phyloP scores from a whole-genome alignment of 2,888 invertebrate species.

The Byasa hedistus region DNA sequence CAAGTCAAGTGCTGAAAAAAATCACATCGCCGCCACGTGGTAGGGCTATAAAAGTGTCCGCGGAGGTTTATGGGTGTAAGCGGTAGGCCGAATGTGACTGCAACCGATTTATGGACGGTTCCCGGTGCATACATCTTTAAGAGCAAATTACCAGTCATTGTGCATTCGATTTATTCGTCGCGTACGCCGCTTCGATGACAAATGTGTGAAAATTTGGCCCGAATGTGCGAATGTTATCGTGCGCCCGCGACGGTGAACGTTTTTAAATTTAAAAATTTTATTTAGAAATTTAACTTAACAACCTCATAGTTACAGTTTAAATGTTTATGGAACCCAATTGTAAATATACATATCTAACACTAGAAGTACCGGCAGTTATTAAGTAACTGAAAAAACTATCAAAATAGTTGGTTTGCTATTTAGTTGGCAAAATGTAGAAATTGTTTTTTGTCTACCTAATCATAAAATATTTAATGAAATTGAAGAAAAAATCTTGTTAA shows the following conservation, averaged over 20 bases:
- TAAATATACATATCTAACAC: not conserved
- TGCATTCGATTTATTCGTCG: slow-evolving; percentile 71
- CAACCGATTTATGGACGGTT: slow-evolving; percentile 70
- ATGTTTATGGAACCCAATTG: not conserved
- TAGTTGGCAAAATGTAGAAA: too few relatives aligned
- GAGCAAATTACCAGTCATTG: slow-evolving; percentile 79
- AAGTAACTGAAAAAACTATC: too few relatives aligned
- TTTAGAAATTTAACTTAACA: not conserved
- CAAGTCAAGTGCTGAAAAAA: slow-evolving; percentile 74
- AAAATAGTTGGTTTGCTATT: too few relatives aligned
- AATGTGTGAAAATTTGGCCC: slow-evolving; percentile 66
- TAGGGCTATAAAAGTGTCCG: slow-evolving; percentile 77
- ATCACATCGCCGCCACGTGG: slow-evolving; percentile 71
- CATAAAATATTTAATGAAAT: too few relatives aligned
- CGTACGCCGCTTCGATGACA: slow-evolving; percentile 59
- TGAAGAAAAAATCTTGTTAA: too few relatives aligned
- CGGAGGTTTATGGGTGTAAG: slow-evolving; percentile 76
- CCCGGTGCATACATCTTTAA: slow-evolving; percentile 75
- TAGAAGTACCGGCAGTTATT: too few relatives aligned
- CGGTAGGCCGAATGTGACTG: slow-evolving; percentile 77
- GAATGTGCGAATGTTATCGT: slow-evolving; percentile 40
- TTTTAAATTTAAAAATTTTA: not conserved
- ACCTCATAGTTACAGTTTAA: not conserved
- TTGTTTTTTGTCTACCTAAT: too few relatives aligned
- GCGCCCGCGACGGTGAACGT: slow-evolving; percentile 18